Evolutionary conservation across 2,113 vertebrate genomes (phyloP), one percentile per base, ranked within the genome.

Genomic region (Xiphias gladius): DNA sequence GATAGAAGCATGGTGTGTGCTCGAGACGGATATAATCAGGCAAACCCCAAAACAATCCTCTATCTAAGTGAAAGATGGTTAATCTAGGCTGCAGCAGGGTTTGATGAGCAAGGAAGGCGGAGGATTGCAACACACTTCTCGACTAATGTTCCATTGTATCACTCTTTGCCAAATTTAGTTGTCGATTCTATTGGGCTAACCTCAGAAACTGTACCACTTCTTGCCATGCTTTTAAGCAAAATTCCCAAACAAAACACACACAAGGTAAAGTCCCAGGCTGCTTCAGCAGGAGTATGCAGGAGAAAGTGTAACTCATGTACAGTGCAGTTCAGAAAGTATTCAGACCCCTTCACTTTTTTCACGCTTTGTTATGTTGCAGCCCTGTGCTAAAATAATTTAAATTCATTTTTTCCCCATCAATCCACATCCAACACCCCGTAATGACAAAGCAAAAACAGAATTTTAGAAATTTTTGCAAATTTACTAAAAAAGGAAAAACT

Each of bases 11-110:
- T 59, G 73, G 83, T 35, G 76, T 82, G 77, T 89, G 83, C 85
- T 87, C 19, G 67, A 85, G 88, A 89, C 79, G 78, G 91, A 94
- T 91, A 78, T 80, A 92, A 94, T 94, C 89, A 92, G 76, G 52
- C 68, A 90, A 82, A 83, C 79, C 86, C 68, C 79, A 62, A 88
- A 93, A 90, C 89, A 92, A 91, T 80, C 75, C 77, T 85, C 66
- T 20, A 46, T 83, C 84, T 90, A 85, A 86, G 82, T 79, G 89
- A 83, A 78, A 68, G 86, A 83, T 86, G 79, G 78, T 79, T 92
- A 84, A 93, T 90, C 84, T 79, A 7, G 82, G 85, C 39, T 84
- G 52, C 82, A 59, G 84, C 52, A 41, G 52, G 52, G 69, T 46
- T 65, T 88, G 80, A 88, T 82, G 73, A 87, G 62, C 4, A 28